Percentiles rank a stretch among this genome's conserved stretches.
Conservation (phyloP, 2,888 invertebrate genomes). For the Cryptus viduatorius region DNA sequence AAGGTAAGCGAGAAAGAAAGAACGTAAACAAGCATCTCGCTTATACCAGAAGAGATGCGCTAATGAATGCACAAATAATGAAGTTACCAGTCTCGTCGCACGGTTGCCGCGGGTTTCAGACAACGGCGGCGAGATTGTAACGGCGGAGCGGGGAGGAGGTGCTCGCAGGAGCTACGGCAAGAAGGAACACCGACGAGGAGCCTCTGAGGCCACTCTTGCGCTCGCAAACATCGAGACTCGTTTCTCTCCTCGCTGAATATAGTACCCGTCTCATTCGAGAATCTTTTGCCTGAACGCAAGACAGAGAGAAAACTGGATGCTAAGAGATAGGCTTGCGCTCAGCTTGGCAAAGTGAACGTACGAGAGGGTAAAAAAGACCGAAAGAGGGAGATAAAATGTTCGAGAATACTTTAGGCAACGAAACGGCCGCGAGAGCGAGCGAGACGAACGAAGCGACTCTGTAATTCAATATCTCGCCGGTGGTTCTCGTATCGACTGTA, state of each 20-base stretch:
- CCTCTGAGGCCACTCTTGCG: constrained; percentile 27
- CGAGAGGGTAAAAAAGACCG: constrained; percentile 16
- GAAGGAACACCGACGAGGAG: constrained; percentile 19
- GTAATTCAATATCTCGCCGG: constrained; percentile 71
- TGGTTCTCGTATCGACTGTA: constrained; percentile 74
- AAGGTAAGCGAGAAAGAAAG: neutral
- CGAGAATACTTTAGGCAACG: neutral
- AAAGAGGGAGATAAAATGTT: constrained; percentile 11
- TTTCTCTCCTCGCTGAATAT: constrained; percentile 19
- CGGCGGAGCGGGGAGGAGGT: constrained; percentile 23
- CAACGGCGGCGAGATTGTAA: neutral
- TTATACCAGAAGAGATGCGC: constrained; percentile 15
- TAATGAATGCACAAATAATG: constrained; percentile 63
- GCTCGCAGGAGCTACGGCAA: constrained; percentile 40
- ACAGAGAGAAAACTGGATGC: constrained; percentile 3
- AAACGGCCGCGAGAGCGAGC: constrained; percentile 8
- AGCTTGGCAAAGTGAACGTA: constrained; percentile 4
- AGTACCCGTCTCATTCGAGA: constrained; percentile 27
- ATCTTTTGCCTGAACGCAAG: neutral
- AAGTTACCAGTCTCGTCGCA: constrained; percentile 47
- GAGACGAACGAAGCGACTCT: constrained; percentile 29
- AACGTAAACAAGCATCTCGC: neutral
- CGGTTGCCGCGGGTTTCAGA: constrained; percentile 9
- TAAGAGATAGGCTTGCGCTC: constrained; percentile 20
- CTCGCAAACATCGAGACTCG: constrained; percentile 41